Percentiles rank a stretch among this genome's conserved stretches.
phyloP scores from a whole-genome alignment of 2,888 invertebrate genomes.

The Pyrrhosoma nymphula region DNA sequence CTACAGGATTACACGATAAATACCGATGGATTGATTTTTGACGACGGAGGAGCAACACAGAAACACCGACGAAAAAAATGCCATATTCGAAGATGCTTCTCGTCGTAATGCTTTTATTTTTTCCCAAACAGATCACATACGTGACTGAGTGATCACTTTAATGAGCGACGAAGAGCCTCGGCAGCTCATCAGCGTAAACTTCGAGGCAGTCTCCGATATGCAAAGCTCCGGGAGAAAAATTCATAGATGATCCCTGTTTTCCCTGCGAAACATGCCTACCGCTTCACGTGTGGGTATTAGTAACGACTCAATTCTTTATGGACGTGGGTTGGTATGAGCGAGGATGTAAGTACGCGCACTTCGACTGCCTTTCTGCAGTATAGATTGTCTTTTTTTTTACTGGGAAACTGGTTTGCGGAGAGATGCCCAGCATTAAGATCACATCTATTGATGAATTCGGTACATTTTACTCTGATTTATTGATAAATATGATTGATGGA shows the following conservation, averaged over 20 bases:
- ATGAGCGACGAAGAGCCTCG: neutral
- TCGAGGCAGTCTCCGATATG: neutral
- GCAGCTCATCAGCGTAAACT: neutral
- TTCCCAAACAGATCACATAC: neutral
- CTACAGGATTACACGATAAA: too few species aligned
- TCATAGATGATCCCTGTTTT: neutral
- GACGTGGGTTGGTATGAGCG: neutral
- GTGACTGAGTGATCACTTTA: neutral
- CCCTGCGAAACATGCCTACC: neutral
- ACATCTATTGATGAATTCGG: too few species aligned
- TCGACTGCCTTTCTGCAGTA: neutral
- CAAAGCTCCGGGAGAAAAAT: neutral
- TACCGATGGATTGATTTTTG: too few species aligned
- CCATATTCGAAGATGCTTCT: neutral
- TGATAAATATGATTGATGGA: too few species aligned
- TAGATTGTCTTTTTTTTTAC: too few species aligned
- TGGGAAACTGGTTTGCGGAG: too few species aligned
- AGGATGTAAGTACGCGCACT: neutral
- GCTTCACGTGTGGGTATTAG: neutral
- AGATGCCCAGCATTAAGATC: too few species aligned
- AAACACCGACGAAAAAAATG: too few species aligned
- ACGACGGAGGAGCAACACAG: too few species aligned
- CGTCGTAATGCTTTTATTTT: neutral
- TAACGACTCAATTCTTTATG: neutral
- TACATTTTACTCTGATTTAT: too few species aligned